Percentiles rank a stretch among this genome's conserved stretches.
These are phyloP conservation scores for Heteromormyrus szaboi DNA, from an alignment of 2,797 vertebrate species.

Conservation along the genomic window DNA sequence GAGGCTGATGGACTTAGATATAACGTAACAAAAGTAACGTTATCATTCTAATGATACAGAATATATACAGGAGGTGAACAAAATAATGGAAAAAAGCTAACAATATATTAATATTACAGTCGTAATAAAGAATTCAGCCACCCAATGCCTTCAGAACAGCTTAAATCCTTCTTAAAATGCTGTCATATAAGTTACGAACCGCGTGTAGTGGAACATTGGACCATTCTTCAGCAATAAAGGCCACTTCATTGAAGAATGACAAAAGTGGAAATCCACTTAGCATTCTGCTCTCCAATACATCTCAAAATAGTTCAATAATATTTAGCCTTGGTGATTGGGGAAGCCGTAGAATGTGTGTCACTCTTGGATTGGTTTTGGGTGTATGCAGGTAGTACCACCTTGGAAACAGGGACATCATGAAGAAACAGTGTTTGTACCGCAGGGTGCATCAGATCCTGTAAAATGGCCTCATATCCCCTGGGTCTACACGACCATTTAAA, in stretches of 20 bases:
- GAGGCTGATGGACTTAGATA: not conserved
- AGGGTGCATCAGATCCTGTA: not conserved
- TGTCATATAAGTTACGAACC: not conserved
- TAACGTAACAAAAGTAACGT: not conserved
- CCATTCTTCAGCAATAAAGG: not conserved
- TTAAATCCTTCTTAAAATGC: not conserved
- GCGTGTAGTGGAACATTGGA: not conserved
- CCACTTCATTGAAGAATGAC: not conserved
- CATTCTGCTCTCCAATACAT: not conserved
- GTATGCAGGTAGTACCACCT: not conserved
- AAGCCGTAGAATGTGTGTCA: not conserved
- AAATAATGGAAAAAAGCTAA: not conserved
- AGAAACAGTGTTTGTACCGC: not conserved
- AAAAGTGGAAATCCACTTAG: not conserved
- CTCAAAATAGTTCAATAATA: not conserved
- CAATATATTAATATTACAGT: not conserved
- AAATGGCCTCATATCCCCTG: not conserved
- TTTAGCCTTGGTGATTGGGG: not conserved
- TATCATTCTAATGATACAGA: not conserved
- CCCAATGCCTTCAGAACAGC: not conserved
- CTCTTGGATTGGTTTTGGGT: not conserved
- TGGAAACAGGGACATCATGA: not conserved
- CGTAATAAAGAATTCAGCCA: not conserved
- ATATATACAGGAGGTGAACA: not conserved
- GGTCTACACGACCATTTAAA: not conserved